These are phyloP conservation scores for Tretioscincus oriximinensis DNA, from an alignment of 2,113 vertebrate genomes.

Conservation along the genomic window DNA sequence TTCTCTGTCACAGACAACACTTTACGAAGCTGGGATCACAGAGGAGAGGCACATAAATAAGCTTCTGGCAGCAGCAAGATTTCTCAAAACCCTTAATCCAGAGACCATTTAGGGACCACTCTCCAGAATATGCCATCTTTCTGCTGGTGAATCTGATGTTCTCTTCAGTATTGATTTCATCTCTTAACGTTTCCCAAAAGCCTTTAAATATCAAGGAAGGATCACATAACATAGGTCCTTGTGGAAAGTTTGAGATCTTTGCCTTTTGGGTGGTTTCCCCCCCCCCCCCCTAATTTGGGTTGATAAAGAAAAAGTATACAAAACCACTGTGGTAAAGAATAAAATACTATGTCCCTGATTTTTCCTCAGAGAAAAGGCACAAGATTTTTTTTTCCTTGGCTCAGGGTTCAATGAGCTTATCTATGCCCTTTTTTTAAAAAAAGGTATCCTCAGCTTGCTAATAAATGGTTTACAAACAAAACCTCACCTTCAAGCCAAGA, in stretches of 20 bases:
- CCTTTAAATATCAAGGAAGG: slow-evolving; percentile 51
- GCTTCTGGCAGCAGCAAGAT: slow-evolving; percentile 84
- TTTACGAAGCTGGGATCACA: slow-evolving; percentile 85
- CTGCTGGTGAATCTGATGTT: slow-evolving; percentile 53
- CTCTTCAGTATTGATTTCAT: slow-evolving; percentile 55
- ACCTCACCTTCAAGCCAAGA: neutral
- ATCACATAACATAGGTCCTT: slow-evolving; percentile 50
- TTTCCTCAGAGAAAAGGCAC: slow-evolving; percentile 47
- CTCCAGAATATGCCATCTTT: slow-evolving; percentile 27
- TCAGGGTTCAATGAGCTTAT: slow-evolving; percentile 29
- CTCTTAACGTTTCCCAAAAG: slow-evolving; percentile 50
- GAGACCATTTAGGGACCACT: slow-evolving; percentile 66
- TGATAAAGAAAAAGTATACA: slow-evolving; percentile 55
- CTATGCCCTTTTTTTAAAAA: slow-evolving; percentile 16
- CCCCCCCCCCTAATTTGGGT: slow-evolving; percentile 21
- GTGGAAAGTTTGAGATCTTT: slow-evolving; percentile 33
- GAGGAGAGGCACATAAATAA: slow-evolving; percentile 87
- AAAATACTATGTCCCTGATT: slow-evolving; percentile 41
- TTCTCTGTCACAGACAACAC: slow-evolving; percentile 82
- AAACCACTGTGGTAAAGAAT: slow-evolving; percentile 39
- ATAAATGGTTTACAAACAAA: slow-evolving; percentile 17
- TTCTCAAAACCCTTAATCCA: slow-evolving; percentile 71
- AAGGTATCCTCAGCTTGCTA: neutral
- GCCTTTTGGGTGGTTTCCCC: neutral
- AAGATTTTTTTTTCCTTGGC: slow-evolving; percentile 45